phyloP scores from a whole-genome alignment of 2,113 vertebrate species.

The Tenebrosternarchus preto region DNA sequence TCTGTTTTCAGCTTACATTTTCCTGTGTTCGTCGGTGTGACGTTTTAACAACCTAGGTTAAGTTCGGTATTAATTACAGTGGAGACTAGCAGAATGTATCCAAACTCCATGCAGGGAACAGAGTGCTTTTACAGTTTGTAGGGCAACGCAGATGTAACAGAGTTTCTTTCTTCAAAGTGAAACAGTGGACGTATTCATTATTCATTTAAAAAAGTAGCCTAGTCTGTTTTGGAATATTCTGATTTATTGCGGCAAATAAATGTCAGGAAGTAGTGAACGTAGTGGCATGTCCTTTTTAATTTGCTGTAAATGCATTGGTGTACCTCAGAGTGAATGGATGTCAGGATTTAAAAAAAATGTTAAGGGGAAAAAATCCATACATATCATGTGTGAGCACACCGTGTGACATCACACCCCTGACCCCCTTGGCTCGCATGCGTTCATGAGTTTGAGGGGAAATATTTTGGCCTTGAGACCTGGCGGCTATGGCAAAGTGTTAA shows the following conservation, averaged over 20 bases:
- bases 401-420: neutral
- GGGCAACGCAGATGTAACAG: conserved; percentile 28
- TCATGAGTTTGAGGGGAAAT: conserved; percentile 4
- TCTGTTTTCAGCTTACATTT: conserved; percentile 14
- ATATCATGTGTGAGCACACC: neutral
- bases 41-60: neutral
- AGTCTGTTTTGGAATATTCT: conserved; percentile 21
- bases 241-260: conserved; percentile 49
- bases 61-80: conserved; percentile 17
- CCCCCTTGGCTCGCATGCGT: neutral
- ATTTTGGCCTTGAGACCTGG: conserved; percentile 26
- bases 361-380: neutral
- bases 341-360: neutral
- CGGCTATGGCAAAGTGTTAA: conserved; percentile 45
- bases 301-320: conserved; percentile 6
- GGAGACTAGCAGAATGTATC: neutral
- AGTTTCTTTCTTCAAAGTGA: conserved; percentile 37
- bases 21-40: neutral
- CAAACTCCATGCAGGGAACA: conserved; percentile 23
- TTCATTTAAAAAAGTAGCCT: conserved; percentile 22
- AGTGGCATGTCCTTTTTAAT: neutral
- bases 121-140: conserved; percentile 11
- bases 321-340: neutral
- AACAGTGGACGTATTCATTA: conserved; percentile 50
- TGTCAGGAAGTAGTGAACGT: conserved; percentile 40